These are phyloP conservation scores for Craseonycteris thonglongyai DNA, from an alignment of 2,113 vertebrate genomes.

Conservation along the genomic window DNA sequence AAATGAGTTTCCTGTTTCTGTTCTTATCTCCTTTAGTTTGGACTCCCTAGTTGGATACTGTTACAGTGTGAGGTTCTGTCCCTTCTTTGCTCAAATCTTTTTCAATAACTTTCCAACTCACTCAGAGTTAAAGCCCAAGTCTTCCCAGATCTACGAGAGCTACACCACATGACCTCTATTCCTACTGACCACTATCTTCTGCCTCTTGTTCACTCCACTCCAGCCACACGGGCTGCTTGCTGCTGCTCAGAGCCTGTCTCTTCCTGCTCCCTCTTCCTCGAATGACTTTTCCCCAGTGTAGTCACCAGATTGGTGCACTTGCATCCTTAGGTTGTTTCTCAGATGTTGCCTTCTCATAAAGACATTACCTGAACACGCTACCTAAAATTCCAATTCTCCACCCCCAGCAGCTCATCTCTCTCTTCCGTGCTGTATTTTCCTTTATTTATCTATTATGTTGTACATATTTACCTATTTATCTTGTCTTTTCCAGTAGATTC, in stretches of 20 bases:
- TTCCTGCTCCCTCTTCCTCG: not conserved
- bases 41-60: not conserved
- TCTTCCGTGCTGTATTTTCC: not conserved
- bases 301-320: not conserved
- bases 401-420: not conserved
- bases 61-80: not conserved
- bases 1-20: not conserved
- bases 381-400: not conserved
- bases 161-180: too few relatives aligned
- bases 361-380: not conserved
- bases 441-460: too few relatives aligned
- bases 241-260: not conserved
- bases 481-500: not conserved
- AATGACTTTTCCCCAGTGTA: not conserved
- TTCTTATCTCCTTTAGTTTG: not conserved
- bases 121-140: not conserved
- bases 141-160: not conserved
- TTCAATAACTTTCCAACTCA: not conserved
- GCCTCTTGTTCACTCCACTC: not conserved
- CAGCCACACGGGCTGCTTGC: not conserved
- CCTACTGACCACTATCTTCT: not conserved
- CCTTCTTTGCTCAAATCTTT: not conserved
- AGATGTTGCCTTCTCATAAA: not conserved
- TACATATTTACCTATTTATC: too few relatives aligned
- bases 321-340: not conserved